These are phyloP conservation scores for Okamejei kenojei DNA, from an alignment of 2,797 vertebrate genomes.

Conservation along the genomic window DNA sequence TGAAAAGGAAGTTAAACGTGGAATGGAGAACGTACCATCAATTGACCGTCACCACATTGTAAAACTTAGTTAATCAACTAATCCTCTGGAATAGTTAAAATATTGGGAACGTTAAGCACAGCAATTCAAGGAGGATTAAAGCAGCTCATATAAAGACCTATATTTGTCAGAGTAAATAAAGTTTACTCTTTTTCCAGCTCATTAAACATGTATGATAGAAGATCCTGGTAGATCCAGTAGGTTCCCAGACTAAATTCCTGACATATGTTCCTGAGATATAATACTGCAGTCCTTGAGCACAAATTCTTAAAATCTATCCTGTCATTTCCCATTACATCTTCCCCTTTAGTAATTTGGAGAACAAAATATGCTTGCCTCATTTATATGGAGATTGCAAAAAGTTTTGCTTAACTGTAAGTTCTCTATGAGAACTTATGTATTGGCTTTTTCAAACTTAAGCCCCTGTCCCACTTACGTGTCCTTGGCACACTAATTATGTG, in stretches of 20 bases:
- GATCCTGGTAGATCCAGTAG: not conserved
- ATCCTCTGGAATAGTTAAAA: not conserved
- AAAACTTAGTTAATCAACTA: not conserved
- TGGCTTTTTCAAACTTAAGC: not conserved
- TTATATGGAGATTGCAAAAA: not conserved
- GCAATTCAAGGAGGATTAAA: not conserved
- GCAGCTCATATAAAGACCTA: not conserved
- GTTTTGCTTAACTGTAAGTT: too few species aligned
- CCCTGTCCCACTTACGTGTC: too few species aligned
- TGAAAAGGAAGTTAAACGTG: not conserved
- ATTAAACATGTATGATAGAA: not conserved
- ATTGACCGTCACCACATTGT: not conserved
- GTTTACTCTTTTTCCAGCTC: not conserved
- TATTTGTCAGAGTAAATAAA: not conserved
- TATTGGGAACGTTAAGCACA: not conserved
- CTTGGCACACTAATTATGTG: too few species aligned
- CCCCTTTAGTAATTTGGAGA: not conserved
- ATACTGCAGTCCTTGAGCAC: not conserved
- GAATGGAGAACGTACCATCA: not conserved
- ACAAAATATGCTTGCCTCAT: not conserved
- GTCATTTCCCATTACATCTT: not conserved
- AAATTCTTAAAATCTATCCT: not conserved
- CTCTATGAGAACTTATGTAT: not conserved
- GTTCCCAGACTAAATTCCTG: not conserved
- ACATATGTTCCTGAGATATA: not conserved